phyloP scores from a whole-genome alignment of 2,797 vertebrate genomes.

The Rhodeus uyekii region DNA sequence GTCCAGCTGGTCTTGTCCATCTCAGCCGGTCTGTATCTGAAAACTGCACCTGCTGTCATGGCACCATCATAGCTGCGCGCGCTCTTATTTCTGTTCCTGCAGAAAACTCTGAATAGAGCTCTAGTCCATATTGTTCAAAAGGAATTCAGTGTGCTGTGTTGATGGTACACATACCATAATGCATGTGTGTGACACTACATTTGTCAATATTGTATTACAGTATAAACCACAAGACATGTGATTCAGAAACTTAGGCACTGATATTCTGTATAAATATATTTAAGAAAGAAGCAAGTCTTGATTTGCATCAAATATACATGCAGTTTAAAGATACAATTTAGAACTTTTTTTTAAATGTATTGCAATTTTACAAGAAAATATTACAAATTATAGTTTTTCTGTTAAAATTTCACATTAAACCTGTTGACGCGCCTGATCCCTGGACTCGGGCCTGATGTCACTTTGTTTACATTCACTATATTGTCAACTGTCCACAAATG shows the following conservation, averaged over 20 bases:
- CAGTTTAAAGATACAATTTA: no score
- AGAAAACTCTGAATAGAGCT: background rate
- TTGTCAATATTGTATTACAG: background rate
- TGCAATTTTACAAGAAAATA: background rate
- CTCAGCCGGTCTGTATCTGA: conserved; percentile 35
- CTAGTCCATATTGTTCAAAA: background rate
- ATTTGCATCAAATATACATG: background rate
- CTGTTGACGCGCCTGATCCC: no score
- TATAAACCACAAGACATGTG: background rate
- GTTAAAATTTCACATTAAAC: background rate
- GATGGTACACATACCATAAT: background rate
- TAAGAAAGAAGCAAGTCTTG: background rate
- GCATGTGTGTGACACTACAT: background rate
- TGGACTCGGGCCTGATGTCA: background rate
- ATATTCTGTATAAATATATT: conserved; percentile 7
- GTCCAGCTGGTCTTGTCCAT: conserved; percentile 39
- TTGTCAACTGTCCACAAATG: background rate
- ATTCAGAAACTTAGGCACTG: background rate
- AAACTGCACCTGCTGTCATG: conserved; percentile 28
- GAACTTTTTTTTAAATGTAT: no score
- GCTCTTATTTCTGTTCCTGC: background rate
- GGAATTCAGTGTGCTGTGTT: background rate
- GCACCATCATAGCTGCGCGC: conserved; percentile 16
- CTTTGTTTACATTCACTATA: background rate
- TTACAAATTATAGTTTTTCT: background rate